Evolutionary conservation across 2,888 invertebrate genomes (phyloP).

Genomic region (Cephus rjabovi): DNA sequence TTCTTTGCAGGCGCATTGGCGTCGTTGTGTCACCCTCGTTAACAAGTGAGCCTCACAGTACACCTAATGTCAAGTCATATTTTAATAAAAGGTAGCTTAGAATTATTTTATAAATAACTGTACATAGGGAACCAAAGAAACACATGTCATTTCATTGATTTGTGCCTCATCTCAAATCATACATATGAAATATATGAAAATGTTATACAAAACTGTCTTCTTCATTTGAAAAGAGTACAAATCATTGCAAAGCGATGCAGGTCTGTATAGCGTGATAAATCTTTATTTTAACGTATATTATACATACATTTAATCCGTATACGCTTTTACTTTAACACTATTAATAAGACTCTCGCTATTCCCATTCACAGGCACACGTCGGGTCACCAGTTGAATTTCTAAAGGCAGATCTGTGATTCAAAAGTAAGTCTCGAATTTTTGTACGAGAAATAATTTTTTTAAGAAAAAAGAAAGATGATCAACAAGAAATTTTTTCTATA

Average conservation of each 20-base stretch:
- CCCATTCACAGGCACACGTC: neutral
- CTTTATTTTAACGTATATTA: neutral
- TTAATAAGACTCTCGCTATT: neutral
- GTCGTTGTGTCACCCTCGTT: neutral
- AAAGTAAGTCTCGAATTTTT: neutral
- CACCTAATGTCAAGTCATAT: conserved; percentile 33
- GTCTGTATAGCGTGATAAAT: neutral
- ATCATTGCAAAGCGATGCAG: neutral
- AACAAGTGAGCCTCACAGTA: conserved; percentile 13
- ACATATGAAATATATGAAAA: conserved; percentile 39
- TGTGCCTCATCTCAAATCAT: conserved; percentile 41
- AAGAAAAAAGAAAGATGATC: neutral
- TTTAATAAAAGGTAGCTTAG: conserved; percentile 37
- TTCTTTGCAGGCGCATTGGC: neutral
- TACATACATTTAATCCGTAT: conserved; percentile 2
- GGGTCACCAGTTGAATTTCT: neutral
- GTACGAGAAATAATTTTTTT: neutral
- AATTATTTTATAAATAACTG: conserved; percentile 44
- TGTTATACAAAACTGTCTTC: conserved; percentile 27
- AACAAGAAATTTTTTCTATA: neutral
- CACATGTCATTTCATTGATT: conserved; percentile 41
- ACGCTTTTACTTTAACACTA: neutral
- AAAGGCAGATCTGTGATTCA: neutral
- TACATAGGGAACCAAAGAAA: conserved; percentile 44
- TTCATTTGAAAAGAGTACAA: neutral